Base-by-base conservation (phyloP, 2,797 vertebrate genomes). In the Tolypeutes matacus region DNA sequence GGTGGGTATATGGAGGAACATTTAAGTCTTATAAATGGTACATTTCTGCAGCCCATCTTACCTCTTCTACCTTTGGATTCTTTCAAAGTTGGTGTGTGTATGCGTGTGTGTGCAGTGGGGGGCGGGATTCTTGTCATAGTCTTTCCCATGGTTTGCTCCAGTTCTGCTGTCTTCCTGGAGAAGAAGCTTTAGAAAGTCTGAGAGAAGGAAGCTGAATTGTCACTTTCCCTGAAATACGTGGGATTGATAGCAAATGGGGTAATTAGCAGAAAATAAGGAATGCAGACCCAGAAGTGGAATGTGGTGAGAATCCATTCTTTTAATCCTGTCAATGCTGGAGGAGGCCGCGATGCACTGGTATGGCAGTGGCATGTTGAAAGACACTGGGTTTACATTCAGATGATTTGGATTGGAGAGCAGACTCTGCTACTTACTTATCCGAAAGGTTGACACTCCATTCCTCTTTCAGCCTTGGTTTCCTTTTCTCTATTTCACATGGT, bases 231-330 rank as follows among this genome's bases (percentile, higher is more conserved):
- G 73, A 96, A 95, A 95, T 95, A 93, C 72, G 67, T 31, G 8
- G 81, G 89, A 86, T 92, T 95, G 95, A 90, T 46, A 94, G 91
- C 83, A 89, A 93, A 65, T 73, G 76, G 86, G 91, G 67, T 95
- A 94, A 96, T 95, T 96, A 96, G 93, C 15, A 65, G 56, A 93
- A 96, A 94, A 93, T 85, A 82, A 84, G 15, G 36, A 89, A 86
- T 29, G 27, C 31, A 93, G 80, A 69, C 11, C n/a, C 5, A 89
- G 65, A n/a, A 84, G 49, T 72, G 36, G 5, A 34, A 8, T 29
- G 20, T 36, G 36, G 42, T 94, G 81, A 89, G 67, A 91, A 82
- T 34, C 1, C 60, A n/a, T 76, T 56, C 7, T 76, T 95, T 91
- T 78, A 92, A 82, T 31, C 85, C 36, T 72, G 46, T 65, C 46